These are phyloP conservation scores for Dermatemys mawii DNA, from an alignment of 2,113 vertebrate species.

Conservation along the genomic window DNA sequence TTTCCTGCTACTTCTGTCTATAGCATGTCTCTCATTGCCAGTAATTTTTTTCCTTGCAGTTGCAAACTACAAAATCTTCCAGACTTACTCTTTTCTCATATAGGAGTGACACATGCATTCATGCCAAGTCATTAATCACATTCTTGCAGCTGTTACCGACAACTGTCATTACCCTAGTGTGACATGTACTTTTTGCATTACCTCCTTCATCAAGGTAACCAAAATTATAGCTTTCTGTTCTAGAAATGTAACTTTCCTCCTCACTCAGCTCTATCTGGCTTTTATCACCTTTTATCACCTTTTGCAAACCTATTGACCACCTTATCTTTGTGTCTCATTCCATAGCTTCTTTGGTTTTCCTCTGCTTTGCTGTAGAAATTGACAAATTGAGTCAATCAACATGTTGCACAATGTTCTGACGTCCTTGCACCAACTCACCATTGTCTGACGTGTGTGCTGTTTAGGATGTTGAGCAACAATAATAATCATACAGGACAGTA, in stretches of 20 bases:
- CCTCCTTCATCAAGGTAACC: slow-evolving; percentile 33
- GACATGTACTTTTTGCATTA: neutral
- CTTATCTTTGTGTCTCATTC: neutral
- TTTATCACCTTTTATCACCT: slow-evolving; percentile 1
- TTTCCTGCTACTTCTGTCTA: neutral
- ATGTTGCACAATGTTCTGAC: neutral
- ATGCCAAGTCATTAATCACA: neutral
- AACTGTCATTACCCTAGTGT: neutral
- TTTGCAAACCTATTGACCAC: neutral
- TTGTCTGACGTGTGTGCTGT: neutral
- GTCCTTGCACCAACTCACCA: neutral
- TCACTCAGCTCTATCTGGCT: slow-evolving; percentile 26
- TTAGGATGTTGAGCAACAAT: neutral
- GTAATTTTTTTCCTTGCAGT: neutral
- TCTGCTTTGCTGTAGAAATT: neutral
- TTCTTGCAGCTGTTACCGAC: slow-evolving; percentile 3
- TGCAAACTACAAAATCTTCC: neutral
- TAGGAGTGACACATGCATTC: neutral
- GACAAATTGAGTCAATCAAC: slow-evolving; percentile 1
- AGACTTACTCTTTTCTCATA: neutral
- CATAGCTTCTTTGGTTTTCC: slow-evolving; percentile 30
- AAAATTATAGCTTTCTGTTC: slow-evolving; percentile 18
- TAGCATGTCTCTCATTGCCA: neutral
- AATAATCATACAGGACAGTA: neutral
- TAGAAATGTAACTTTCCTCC: slow-evolving; percentile 27